A percentile compares a stretch with the other conserved stretches of the same genome.
phyloP scores from a whole-genome alignment of 1,140 invertebrate species.

The Drosophila mayri region DNA sequence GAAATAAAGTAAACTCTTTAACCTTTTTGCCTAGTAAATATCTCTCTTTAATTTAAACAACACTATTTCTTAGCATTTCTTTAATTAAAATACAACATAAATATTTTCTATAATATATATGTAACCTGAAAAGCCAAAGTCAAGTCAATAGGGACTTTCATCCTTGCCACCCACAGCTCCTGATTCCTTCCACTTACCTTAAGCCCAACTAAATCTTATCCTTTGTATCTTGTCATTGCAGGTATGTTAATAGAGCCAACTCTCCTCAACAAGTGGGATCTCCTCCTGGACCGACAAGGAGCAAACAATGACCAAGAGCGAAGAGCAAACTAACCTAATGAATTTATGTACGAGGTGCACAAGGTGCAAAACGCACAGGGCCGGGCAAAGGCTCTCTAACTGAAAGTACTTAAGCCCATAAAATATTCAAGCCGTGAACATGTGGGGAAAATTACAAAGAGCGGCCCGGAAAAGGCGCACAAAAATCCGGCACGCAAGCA shows the following conservation, averaged over 20 bases:
- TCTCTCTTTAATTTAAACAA: background rate
- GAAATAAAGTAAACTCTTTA: background rate
- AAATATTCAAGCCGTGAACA: slow-evolving; percentile 81
- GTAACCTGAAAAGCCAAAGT: background rate
- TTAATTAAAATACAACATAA: background rate
- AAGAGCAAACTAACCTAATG: slow-evolving; percentile 68
- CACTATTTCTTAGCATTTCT: background rate
- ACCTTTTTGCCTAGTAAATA: background rate
- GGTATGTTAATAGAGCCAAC: slow-evolving; percentile 38
- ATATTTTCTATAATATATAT: background rate
- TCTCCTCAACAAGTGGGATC: slow-evolving; percentile 41
- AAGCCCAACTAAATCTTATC: slow-evolving; percentile 9
- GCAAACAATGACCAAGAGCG: slow-evolving; percentile 40
- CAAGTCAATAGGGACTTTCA: background rate
- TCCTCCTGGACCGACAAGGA: slow-evolving; percentile 12
- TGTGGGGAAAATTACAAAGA: slow-evolving; percentile 77
- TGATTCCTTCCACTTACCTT: background rate
- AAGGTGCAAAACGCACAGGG: slow-evolving; percentile 66
- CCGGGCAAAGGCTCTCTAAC: slow-evolving; percentile 66
- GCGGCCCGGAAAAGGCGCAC: slow-evolving; percentile 37
- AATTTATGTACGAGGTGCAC: slow-evolving; percentile 71
- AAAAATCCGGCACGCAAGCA: slow-evolving; percentile 49
- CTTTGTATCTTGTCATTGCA: slow-evolving; percentile 37
- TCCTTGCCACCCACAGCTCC: background rate
- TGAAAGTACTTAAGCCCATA: slow-evolving; percentile 82